Evolutionary conservation across 2,113 vertebrate genomes (phyloP), one percentile per base, ranked within the genome.

Genomic region (Nansenia antarctica): DNA sequence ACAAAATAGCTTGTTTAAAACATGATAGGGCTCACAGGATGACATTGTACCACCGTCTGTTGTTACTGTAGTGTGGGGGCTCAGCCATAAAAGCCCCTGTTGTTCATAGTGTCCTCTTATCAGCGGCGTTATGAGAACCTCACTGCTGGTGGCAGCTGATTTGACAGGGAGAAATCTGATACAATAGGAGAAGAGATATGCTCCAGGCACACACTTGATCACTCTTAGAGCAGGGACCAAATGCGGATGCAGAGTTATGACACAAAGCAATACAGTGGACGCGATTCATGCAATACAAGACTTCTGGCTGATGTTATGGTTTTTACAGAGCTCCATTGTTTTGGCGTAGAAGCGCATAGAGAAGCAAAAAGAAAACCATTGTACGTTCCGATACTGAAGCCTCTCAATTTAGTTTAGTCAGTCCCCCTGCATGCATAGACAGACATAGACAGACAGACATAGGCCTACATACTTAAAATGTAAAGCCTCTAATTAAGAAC

Each of bases 151-250:
- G 83, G 78, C 84, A 87, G 85, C 34, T 87, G 85, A 87, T 86
- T 82, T 86, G 85, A 83, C 80, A 82, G 76, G 65, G 71, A 70
- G 58, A 73, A 80, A 85, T 85, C 78, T 72, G 85, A 88, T 83
- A 84, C 70, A 84, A 83, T 86, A 80, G 70, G 78, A n/a, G n/a
- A n/a, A 79, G 79, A 74, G 83, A 71, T 70, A 54, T 27, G 63
- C 58, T 29, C 66, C 14, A 63, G 70, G 72, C 35, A 69, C 67
- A 79, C 82, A 65, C 81, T 86, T 29, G 0, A 85, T 86, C 82
- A 84, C 81, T n/a, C n/a, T n/a, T n/a, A n/a, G 34, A 14, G 1
- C 27, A 22, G 63, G 68, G 61, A 69, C 54, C 67, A 30, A 59
- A 70, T 73, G 72, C 65, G 67, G 64, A 30, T 12, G 47, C 29